phyloP scores from a whole-genome alignment of 2,113 vertebrate genomes.

The Microcebus jonahi region DNA sequence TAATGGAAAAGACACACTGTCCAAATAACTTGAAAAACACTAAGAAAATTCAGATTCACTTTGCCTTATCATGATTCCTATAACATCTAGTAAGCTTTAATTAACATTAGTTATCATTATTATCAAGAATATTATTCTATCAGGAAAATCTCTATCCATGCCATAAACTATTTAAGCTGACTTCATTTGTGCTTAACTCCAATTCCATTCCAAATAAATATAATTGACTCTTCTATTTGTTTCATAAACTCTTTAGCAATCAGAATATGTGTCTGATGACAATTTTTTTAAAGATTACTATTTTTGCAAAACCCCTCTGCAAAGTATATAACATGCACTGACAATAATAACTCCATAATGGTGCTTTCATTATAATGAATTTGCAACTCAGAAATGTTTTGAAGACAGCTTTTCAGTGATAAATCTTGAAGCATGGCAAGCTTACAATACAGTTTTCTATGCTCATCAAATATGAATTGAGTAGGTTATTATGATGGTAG shows the following conservation, averaged over 20 bases:
- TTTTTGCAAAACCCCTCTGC: conserved; percentile 10
- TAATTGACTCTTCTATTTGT: background rate
- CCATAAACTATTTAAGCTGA: background rate
- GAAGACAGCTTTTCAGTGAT: conserved; percentile 1
- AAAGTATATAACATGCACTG: background rate
- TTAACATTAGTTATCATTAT: background rate
- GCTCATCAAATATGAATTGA: conserved; percentile 39
- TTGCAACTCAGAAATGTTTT: conserved; percentile 32
- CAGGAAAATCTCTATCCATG: background rate
- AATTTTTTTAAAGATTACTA: background rate
- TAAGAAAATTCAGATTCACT: background rate
- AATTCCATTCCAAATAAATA: background rate
- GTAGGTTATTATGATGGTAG: background rate
- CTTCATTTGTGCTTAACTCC: background rate
- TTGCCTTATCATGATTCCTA: background rate
- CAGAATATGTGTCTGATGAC: background rate
- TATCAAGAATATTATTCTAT: background rate
- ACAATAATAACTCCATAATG: background rate
- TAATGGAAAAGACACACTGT: background rate
- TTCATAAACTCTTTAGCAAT: conserved; percentile 2
- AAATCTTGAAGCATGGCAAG: conserved; percentile 16
- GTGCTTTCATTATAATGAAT: conserved; percentile 52
- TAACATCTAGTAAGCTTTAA: background rate
- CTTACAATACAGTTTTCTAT: conserved; percentile 39
- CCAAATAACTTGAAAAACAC: background rate